Conservation (phyloP, 2,888 invertebrate species). For the Drosophila demipolita region DNA sequence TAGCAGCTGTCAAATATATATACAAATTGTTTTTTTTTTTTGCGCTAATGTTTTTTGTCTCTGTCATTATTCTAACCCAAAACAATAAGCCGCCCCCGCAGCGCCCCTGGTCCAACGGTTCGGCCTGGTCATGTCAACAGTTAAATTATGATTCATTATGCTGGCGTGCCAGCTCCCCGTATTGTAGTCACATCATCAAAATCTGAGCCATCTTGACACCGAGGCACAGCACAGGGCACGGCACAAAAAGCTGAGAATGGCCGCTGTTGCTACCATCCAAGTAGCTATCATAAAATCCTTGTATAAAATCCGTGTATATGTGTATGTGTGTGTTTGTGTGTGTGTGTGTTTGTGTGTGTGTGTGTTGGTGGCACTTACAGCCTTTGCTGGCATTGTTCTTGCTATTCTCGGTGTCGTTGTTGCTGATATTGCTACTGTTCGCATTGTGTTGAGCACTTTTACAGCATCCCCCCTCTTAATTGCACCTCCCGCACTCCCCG, state of each 20-base stretch:
- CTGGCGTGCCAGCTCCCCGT: slow-evolving; percentile 44
- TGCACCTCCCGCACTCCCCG: slow-evolving; percentile 39
- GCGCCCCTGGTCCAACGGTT: neutral
- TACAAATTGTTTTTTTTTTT: neutral
- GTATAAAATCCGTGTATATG: slow-evolving; percentile 16
- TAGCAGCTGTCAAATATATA: slow-evolving; percentile 43
- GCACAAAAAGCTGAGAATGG: slow-evolving; percentile 24
- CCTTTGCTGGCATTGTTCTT: slow-evolving; percentile 49
- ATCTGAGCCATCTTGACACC: slow-evolving; percentile 56
- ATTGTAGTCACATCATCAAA: slow-evolving; percentile 65
- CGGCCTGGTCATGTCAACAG: slow-evolving; percentile 60
- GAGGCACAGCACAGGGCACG: neutral
- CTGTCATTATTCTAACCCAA: slow-evolving; percentile 17
- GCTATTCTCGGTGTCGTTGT: slow-evolving; percentile 31
- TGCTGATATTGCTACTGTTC: slow-evolving; percentile 25
- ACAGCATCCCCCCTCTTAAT: slow-evolving; percentile 51
- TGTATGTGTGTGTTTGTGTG: slow-evolving; percentile 11
- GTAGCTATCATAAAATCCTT: slow-evolving; percentile 62
- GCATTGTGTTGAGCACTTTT: slow-evolving; percentile 43
- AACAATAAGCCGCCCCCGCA: neutral
- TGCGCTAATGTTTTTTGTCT: neutral
- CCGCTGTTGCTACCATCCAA: slow-evolving; percentile 33
- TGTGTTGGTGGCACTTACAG: slow-evolving; percentile 45
- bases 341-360: slow-evolving; percentile 9
- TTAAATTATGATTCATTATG: slow-evolving; percentile 68